Base-by-base conservation (phyloP, 2,888 invertebrate species). In the Clusia tigrina region DNA sequence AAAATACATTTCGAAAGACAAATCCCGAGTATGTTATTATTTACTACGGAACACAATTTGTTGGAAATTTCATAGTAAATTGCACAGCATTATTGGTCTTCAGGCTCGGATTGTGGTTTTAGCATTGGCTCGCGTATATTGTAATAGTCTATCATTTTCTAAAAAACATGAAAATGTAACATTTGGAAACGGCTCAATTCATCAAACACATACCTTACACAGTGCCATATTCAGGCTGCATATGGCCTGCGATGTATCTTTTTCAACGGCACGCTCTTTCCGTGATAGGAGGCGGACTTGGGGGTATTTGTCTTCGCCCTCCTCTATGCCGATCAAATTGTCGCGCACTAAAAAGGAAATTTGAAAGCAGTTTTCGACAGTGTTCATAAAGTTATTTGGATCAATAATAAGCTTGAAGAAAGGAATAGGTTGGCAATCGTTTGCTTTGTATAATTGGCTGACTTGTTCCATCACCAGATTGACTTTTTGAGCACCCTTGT, bases 291-390 rank as follows among this genome's bases (percentile, higher is more conserved):
- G 66, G 9, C 66, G 68, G 1, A 83, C 71, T 55, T 74, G 67
- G 0, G 83, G 83, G 57, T 75, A 71, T 1, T 72, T 76, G 70
- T 80, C 82, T 0, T 65, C 58, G 77, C 86, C 85, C 64, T 81
- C 79, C 64, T 81, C 81, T 52, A 88, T 75, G 62, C 78, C 75
- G 5, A 87, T 78, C 23, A 78, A 79, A 38, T 87, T 87, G 79
- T 88, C 88, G 66, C 86, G 82, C 3, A 86, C 78, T 54, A 89
- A 81, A 79, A 89, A 89, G 1, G 88, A 85, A 62, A 86, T 82
- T 77, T 88, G 87, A 71, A 89, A 85, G 67, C 87, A 85, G 77
- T 88, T 89, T 72, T 89, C 87, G 6, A 89, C 83, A 1, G 87
- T 88, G 64, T 83, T 84, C 65, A 86, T 84, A 76, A 87, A 88